phyloP scores from a whole-genome alignment of 2,113 vertebrate species.

The Psophia crepitans region DNA sequence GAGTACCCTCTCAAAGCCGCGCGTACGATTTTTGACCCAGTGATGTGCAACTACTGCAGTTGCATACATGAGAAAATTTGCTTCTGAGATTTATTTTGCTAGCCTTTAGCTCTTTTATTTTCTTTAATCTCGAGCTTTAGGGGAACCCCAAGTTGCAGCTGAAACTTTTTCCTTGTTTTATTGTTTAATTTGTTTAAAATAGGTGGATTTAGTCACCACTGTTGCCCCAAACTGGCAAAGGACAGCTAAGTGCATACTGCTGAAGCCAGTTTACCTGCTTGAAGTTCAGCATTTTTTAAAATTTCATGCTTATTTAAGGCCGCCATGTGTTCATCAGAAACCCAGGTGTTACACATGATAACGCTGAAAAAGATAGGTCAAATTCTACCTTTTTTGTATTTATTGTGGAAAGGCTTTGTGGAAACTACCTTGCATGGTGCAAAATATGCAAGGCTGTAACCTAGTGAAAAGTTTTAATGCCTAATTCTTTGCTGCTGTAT shows the following conservation, averaged over 20 bases:
- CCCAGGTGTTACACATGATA: neutral
- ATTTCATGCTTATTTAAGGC: neutral
- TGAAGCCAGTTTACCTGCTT: neutral
- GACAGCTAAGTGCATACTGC: fast-evolving
- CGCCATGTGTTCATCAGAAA: neutral
- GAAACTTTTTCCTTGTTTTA: neutral
- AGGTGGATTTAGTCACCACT: fast-evolving
- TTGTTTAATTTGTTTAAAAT: neutral
- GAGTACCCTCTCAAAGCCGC: neutral
- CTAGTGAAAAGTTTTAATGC: neutral
- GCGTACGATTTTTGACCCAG: neutral
- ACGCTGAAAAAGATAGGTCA: neutral
- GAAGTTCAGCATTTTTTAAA: neutral
- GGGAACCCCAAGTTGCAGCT: neutral
- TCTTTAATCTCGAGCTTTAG: neutral
- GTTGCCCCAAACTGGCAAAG: neutral
- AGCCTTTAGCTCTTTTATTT: neutral
- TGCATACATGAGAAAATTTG: neutral
- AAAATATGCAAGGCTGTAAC: neutral
- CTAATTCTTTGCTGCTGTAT: neutral
- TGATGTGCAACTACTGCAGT: neutral
- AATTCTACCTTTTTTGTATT: neutral
- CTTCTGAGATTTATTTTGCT: neutral
- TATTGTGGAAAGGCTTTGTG: neutral
- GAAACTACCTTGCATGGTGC: neutral